Conservation (phyloP, 1,140 invertebrate species). For the Lordiphosa collinella region DNA sequence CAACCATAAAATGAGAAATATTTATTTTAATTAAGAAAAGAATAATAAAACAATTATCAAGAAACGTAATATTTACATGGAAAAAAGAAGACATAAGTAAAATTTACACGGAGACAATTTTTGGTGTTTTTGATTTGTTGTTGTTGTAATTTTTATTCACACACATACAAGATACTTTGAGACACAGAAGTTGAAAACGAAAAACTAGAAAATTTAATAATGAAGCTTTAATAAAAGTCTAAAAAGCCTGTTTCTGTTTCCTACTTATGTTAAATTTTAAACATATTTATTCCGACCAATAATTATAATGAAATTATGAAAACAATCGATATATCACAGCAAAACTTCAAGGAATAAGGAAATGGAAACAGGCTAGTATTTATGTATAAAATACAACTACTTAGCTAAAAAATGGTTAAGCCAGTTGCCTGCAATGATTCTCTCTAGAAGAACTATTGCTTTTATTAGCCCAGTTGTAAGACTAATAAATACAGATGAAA, state of each 20-base stretch:
- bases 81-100: constrained; percentile 37
- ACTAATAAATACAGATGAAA: no score
- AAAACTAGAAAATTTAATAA: constrained; percentile 13
- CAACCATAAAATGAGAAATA: constrained; percentile 31
- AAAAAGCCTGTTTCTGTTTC: neutral
- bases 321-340: no score
- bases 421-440: no score
- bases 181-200: constrained; percentile 57
- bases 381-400: no score
- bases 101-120: constrained; percentile 34
- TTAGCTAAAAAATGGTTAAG: no score
- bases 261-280: no score
- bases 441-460: no score
- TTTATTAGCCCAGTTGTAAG: no score
- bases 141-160: constrained; percentile 72
- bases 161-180: constrained; percentile 80
- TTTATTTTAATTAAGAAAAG: constrained; percentile 10
- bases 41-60: constrained; percentile 22
- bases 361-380: no score
- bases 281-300: no score
- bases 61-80: constrained; percentile 59
- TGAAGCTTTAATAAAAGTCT: constrained; percentile 5
- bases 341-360: no score
- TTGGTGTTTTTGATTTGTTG: constrained; percentile 23
- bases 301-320: no score